Conservation (phyloP, 2,888 invertebrate genomes). For the Drosophila lutescens region DNA sequence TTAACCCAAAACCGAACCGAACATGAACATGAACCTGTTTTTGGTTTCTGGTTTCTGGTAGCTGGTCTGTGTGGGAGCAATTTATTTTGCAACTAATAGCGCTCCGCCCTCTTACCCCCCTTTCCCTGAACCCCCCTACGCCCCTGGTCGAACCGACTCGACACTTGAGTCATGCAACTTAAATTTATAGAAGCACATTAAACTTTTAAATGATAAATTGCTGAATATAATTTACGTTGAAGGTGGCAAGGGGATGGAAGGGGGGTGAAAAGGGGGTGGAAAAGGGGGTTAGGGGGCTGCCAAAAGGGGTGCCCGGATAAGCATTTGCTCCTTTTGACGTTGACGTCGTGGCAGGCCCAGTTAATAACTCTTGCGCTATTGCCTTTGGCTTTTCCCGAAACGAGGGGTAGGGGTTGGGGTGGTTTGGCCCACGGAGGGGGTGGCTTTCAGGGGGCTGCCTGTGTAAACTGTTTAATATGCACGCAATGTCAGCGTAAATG, state of each 20-base stretch:
- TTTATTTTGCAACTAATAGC: conserved; percentile 73
- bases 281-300: not conserved
- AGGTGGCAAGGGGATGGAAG: conserved; percentile 12
- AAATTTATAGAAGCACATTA: conserved; percentile 79
- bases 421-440: no score
- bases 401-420: not conserved
- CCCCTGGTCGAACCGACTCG: conserved; percentile 10
- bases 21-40: conserved; percentile 48
- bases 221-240: conserved; percentile 74
- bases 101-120: conserved; percentile 22
- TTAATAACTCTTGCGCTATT: conserved; percentile 74
- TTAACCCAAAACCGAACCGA: conserved; percentile 43
- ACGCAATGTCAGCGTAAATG: conserved; percentile 79
- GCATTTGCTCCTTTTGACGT: conserved; percentile 25
- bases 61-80: conserved; percentile 45
- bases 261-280: not conserved
- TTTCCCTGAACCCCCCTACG: not conserved
- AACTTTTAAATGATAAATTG: conserved; percentile 81
- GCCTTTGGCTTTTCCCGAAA: conserved; percentile 24
- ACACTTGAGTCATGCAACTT: conserved; percentile 73
- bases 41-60: conserved; percentile 35
- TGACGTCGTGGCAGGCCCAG: conserved; percentile 66
- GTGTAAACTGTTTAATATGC: conserved; percentile 72
- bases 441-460: conserved; percentile 6
- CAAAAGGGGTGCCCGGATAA: conserved; percentile 10